A percentile compares a stretch with the other conserved stretches of the same genome.
phyloP scores from a whole-genome alignment of 2,888 invertebrate species.

The Andrena bicolor region DNA sequence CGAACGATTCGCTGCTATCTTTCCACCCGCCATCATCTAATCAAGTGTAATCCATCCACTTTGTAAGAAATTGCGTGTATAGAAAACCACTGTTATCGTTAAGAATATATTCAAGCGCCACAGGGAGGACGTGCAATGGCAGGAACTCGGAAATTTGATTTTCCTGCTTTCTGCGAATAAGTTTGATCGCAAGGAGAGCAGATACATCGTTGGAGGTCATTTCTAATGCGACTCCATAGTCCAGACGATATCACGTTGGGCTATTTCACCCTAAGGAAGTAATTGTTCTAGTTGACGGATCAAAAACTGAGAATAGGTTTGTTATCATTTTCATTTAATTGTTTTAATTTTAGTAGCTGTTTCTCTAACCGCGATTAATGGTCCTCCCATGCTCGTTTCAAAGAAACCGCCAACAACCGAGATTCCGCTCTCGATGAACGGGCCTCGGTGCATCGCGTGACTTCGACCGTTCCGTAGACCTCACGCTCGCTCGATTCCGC shows the following conservation, averaged over 20 bases:
- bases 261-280: no score
- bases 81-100: slow-evolving; percentile 9
- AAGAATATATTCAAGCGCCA: slow-evolving; percentile 31
- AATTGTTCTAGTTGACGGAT: no score
- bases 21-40: background rate
- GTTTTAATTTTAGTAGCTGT: no score
- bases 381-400: background rate
- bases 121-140: background rate
- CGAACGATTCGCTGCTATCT: no score
- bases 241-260: no score
- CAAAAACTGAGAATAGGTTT: no score
- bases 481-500: background rate
- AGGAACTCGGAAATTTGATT: background rate
- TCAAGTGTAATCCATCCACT: background rate
- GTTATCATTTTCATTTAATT: no score
- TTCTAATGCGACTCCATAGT: no score
- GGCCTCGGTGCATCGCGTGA: slow-evolving; percentile 23
- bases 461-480: background rate
- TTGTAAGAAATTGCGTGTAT: background rate
- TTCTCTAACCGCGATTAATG: background rate
- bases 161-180: no score
- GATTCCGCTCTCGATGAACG: background rate
- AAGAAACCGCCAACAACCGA: slow-evolving; percentile 9
- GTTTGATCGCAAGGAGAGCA: no score
- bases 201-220: no score